A percentile compares a stretch with the other conserved stretches of the same genome.
Conservation (phyloP, 2,888 invertebrate genomes). For the Tenthredo amoena region DNA sequence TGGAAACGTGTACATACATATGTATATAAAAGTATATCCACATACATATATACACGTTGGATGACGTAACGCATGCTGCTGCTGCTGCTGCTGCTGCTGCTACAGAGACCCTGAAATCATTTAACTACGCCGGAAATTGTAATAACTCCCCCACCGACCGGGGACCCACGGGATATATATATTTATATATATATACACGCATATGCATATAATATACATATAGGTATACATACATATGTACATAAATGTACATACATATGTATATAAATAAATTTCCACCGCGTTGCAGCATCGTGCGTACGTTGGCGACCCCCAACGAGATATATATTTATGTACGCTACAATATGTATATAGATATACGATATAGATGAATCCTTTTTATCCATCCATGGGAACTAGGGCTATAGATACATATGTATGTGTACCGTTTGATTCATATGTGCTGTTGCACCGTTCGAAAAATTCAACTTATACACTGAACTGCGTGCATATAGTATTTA, state of each 20-base stretch:
- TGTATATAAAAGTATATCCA: too few species aligned
- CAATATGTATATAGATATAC: background rate
- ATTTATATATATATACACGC: constrained; percentile 4
- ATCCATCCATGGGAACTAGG: constrained; percentile 24
- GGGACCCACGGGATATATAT: background rate
- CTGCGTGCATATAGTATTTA: background rate
- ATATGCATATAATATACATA: background rate
- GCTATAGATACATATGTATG: background rate
- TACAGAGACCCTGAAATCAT: constrained; percentile 37
- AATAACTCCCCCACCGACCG: constrained; percentile 39
- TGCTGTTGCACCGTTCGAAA: background rate
- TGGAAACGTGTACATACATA: background rate
- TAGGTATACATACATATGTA: too few species aligned
- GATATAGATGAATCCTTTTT: background rate
- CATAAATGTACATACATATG: too few species aligned
- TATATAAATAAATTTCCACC: constrained; percentile 16
- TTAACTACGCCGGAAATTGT: constrained; percentile 47
- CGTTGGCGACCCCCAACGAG: constrained; percentile 39
- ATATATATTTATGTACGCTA: constrained; percentile 2
- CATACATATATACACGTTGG: background rate
- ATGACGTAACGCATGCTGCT: constrained; percentile 3
- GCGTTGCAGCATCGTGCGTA: background rate
- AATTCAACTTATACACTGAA: background rate
- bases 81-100: background rate
- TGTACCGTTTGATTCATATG: background rate